Evolutionary conservation across 2,888 invertebrate genomes (phyloP).

Genomic region (Drosophila gaucha): DNA sequence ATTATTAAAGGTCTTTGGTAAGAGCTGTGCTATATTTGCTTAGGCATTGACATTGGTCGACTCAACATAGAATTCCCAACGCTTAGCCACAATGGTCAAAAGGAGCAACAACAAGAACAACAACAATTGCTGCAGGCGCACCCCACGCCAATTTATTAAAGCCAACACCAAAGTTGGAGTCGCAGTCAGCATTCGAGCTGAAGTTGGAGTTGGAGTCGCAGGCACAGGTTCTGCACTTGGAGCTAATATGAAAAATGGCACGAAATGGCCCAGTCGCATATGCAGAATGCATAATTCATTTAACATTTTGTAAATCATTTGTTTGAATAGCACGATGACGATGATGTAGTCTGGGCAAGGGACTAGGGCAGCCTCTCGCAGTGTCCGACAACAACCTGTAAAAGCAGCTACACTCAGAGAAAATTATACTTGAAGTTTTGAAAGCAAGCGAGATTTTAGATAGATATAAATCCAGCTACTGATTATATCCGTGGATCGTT

Average conservation of each 20-base stretch:
- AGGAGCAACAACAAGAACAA: slow-evolving; percentile 32
- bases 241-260: slow-evolving; percentile 66
- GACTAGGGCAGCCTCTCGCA: slow-evolving; percentile 47
- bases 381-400: slow-evolving; percentile 60
- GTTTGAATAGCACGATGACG: slow-evolving; percentile 80
- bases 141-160: slow-evolving; percentile 80
- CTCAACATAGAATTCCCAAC: slow-evolving; percentile 30
- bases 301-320: slow-evolving; percentile 82
- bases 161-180: slow-evolving; percentile 65
- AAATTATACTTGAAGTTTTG: too few relatives aligned
- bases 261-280: slow-evolving; percentile 64
- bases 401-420: slow-evolving; percentile 15
- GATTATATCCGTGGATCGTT: not conserved
- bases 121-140: slow-evolving; percentile 67
- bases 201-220: not conserved
- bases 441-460: too few relatives aligned
- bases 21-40: slow-evolving; percentile 61
- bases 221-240: slow-evolving; percentile 16
- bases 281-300: slow-evolving; percentile 81
- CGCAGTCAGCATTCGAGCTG: slow-evolving; percentile 14
- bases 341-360: slow-evolving; percentile 52
- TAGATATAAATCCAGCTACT: too few relatives aligned
- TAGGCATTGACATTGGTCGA: slow-evolving; percentile 67
- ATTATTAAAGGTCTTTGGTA: slow-evolving; percentile 66
- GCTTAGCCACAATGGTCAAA: slow-evolving; percentile 44